Conservation (phyloP, 2,797 vertebrate species). For the Spea hammondii region DNA sequence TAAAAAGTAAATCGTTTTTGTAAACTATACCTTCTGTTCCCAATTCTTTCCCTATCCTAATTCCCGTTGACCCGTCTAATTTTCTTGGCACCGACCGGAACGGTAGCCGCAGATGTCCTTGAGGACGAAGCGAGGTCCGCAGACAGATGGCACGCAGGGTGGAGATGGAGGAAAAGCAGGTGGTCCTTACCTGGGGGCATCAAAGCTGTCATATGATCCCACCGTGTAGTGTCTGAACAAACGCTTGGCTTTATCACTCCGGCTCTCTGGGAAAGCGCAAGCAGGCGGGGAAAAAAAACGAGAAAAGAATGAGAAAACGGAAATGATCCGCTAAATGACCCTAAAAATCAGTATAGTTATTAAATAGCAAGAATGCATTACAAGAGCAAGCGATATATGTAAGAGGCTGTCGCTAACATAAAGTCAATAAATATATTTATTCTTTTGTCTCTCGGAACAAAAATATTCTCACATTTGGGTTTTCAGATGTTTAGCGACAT, state of each 20-base stretch:
- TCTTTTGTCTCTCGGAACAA: too few species aligned
- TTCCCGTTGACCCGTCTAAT: constrained; percentile 10
- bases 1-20: too few species aligned
- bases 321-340: too few species aligned
- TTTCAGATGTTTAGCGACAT: too few species aligned
- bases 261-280: constrained; percentile 69
- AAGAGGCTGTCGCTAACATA: too few species aligned
- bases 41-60: constrained; percentile 18
- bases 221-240: constrained; percentile 92
- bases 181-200: constrained; percentile 82
- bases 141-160: constrained; percentile 48
- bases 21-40: too few species aligned
- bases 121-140: constrained; percentile 12
- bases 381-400: too few species aligned
- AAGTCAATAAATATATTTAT: too few species aligned
- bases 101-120: constrained; percentile 39
- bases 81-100: constrained; percentile 22
- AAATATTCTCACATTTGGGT: too few species aligned
- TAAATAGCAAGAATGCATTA: too few species aligned
- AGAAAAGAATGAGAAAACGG: not conserved
- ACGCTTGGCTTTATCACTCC: constrained; percentile 84
- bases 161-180: constrained; percentile 56
- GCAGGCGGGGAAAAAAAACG: not conserved
- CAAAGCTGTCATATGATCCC: constrained; percentile 92
- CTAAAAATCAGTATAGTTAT: not conserved